Base-by-base conservation (phyloP, 1,140 invertebrate genomes). In the Drosophila watanabei region DNA sequence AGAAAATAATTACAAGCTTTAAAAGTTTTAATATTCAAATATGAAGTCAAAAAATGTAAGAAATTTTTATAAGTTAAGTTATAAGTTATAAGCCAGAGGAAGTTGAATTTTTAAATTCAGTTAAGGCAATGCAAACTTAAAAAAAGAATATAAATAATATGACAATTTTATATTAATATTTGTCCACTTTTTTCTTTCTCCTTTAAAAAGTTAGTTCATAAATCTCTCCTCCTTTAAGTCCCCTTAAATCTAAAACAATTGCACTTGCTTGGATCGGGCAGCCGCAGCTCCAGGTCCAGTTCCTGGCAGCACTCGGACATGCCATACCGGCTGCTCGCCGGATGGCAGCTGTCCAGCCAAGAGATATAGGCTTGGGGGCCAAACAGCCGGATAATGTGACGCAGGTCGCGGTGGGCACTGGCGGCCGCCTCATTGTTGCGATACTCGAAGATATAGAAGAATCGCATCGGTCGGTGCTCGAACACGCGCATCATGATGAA, bases 381-480 rank as follows among this genome's bases (percentile, higher is more conserved):
- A 33, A 89, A 90, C 2, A 30, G 5, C 1, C 20, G 8, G 0
- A 72, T 60, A 0, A 39, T 24, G 10, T 13, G 35, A 5, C 75
- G 66, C 9, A 87, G 41, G 0, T 8, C 7, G 0, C 57, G 46
- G 41, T 77, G 64, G 0, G 68, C 86, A 13, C 4, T 2, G 18
- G 82, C 66, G 11, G 85, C 86, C 14, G 41, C 20, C 4, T 70
- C 54, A n/a, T 82, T 89, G 39, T 86, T 89, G 5, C 45, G 48
- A 58, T 76, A 89, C 0, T 33, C 24, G 1, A 89, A 35, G 28
- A 68, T 28, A 24, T 86, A 82, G 30, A 43, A 0, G 43, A 57
- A 90, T 11, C 2, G 2, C 0, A 8, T 5, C 0, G 9, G 66
- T 2, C 8, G 10, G 8, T 43, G 13, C 30, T 87, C 80, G 30